Evolutionary conservation across 2,113 vertebrate species (phyloP).

Genomic region (Cryptomyrus ogoouensis): DNA sequence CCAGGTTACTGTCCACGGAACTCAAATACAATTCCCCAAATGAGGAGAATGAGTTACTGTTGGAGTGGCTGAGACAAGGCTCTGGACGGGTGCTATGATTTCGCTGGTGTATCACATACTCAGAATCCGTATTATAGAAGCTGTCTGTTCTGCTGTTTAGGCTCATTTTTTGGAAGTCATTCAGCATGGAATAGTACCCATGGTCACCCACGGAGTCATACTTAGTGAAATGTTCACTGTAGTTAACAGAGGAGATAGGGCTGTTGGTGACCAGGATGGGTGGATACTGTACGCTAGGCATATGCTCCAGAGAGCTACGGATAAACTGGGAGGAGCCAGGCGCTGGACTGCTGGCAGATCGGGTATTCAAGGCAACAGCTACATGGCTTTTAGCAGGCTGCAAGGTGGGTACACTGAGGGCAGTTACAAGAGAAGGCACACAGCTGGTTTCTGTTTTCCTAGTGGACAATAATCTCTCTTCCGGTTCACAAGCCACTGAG

Average conservation of each 20-base stretch:
- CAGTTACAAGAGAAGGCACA: constrained; percentile 91
- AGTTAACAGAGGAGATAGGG: constrained; percentile 83
- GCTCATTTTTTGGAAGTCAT: constrained; percentile 90
- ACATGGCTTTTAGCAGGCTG: constrained; percentile 88
- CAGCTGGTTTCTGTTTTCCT: constrained; percentile 90
- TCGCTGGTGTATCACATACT: constrained; percentile 74
- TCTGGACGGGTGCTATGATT: constrained; percentile 83
- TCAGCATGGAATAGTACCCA: constrained; percentile 92
- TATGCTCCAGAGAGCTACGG: constrained; percentile 88
- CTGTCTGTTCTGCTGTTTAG: constrained; percentile 80
- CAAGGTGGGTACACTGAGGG: constrained; percentile 92
- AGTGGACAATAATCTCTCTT: constrained; percentile 73
- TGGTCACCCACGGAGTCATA: constrained; percentile 90
- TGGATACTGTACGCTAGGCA: constrained; percentile 89
- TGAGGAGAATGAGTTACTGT: constrained; percentile 87
- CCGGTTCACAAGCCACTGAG: constrained; percentile 82
- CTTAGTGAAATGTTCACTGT: constrained; percentile 87
- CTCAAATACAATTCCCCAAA: constrained; percentile 88
- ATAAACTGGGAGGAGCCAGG: constrained; percentile 88
- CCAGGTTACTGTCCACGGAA: constrained; percentile 78
- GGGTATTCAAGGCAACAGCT: constrained; percentile 89
- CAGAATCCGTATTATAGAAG: constrained; percentile 86
- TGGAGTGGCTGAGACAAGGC: constrained; percentile 84
- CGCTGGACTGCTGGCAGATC: constrained; percentile 94
- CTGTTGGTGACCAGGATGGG: constrained; percentile 96